Conservation (phyloP, 2,797 vertebrate genomes). For the Arctocebus calabarensis region DNA sequence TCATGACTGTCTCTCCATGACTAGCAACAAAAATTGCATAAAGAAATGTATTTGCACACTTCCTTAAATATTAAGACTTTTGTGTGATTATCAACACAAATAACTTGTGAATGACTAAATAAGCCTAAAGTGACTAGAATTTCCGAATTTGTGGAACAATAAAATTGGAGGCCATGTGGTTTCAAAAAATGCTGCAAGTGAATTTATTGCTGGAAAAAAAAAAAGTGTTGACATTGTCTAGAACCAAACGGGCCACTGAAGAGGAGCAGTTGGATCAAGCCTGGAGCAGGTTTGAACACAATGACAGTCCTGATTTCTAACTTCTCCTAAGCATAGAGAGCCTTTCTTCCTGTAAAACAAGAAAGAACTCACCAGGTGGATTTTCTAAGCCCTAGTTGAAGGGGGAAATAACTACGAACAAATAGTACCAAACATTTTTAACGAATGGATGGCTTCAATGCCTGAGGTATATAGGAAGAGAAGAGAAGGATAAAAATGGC, state of each 20-base stretch:
- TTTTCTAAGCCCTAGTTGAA: constrained; percentile 70
- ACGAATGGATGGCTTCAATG: constrained; percentile 68
- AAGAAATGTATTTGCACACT: not conserved
- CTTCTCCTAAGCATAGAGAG: not conserved
- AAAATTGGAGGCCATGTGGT: not conserved
- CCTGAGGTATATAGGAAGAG: constrained; percentile 54
- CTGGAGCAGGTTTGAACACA: constrained; percentile 56
- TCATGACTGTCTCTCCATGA: not conserved
- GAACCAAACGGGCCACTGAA: not conserved
- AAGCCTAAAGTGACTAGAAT: not conserved
- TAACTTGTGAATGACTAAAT: not conserved
- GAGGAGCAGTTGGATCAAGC: constrained; percentile 8
- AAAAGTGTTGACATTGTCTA: not conserved
- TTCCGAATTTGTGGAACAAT: not conserved
- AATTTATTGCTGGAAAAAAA: constrained; percentile 21
- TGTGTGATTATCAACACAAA: not conserved
- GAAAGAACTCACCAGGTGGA: constrained; percentile 58
- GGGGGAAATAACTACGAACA: constrained; percentile 58
- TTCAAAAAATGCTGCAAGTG: constrained; percentile 7
- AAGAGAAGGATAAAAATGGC: constrained; percentile 78
- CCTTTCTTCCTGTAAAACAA: constrained; percentile 46
- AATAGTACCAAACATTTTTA: constrained; percentile 60
- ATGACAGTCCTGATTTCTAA: constrained; percentile 59
- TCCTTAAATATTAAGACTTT: not conserved
- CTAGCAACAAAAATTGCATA: not conserved